These are phyloP conservation scores for Saccostrea glomerata DNA, from an alignment of 1,140 invertebrate genomes.

Conservation along the genomic window DNA sequence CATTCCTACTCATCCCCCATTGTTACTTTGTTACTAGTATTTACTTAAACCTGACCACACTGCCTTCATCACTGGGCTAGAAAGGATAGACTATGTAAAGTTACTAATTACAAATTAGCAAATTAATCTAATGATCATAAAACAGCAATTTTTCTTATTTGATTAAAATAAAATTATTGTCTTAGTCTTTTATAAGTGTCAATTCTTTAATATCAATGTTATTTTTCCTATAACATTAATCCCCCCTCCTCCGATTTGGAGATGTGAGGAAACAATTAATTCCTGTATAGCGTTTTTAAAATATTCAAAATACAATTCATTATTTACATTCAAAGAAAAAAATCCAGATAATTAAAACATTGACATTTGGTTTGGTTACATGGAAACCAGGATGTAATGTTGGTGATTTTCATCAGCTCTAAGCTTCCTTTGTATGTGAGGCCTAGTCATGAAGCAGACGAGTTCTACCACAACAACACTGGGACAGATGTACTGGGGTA, in stretches of 20 bases:
- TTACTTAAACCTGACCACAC: conserved; percentile 80
- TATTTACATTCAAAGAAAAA: too few species aligned
- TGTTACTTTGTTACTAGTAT: conserved; percentile 80
- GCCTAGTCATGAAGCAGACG: conserved; percentile 85
- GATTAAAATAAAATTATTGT: too few species aligned
- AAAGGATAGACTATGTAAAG: conserved; percentile 86
- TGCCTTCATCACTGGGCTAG: conserved; percentile 90
- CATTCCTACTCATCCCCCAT: conserved; percentile 86
- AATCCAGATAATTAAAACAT: too few species aligned
- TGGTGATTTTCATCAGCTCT: conserved; percentile 89
- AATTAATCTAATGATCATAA: too few species aligned
- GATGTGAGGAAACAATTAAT: too few species aligned
- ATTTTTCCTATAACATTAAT: too few species aligned
- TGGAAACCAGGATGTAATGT: conserved; percentile 75
- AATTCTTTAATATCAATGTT: too few species aligned
- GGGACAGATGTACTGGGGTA: conserved; percentile 86
- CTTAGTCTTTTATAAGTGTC: too few species aligned
- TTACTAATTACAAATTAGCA: background rate
- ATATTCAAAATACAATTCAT: too few species aligned
- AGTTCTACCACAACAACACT: conserved; percentile 86
- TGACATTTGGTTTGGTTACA: background rate
- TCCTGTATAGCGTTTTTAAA: too few species aligned
- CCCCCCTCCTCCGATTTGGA: too few species aligned
- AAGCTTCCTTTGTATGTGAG: conserved; percentile 89
- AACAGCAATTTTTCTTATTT: too few species aligned